phyloP scores from a whole-genome alignment of 2,113 vertebrate genomes.

The Etheostoma cragini region DNA sequence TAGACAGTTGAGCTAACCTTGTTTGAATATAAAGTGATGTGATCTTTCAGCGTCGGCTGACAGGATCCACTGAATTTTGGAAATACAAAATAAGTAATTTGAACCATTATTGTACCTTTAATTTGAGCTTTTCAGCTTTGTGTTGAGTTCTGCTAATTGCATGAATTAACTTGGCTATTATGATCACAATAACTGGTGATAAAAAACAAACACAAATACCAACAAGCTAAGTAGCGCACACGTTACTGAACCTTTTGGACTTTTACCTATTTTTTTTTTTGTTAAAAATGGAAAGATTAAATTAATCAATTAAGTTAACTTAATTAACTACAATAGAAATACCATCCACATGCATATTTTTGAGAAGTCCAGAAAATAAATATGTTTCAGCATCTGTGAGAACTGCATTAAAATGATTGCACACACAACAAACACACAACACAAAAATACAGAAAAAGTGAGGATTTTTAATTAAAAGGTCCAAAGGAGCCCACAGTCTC shows the following conservation, averaged over 20 bases:
- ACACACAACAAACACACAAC: slow-evolving; percentile 2
- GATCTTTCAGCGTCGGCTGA: not conserved
- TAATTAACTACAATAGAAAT: not conserved
- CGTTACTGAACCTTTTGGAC: not conserved
- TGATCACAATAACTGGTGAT: not conserved
- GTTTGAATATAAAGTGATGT: not conserved
- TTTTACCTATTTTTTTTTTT: not conserved
- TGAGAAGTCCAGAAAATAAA: slow-evolving; percentile 4
- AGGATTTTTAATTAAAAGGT: slow-evolving; percentile 74
- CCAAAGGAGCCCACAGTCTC: slow-evolving; percentile 70
- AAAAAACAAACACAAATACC: not conserved
- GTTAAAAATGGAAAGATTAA: not conserved
- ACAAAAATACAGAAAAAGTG: slow-evolving; percentile 26
- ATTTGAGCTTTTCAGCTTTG: not conserved
- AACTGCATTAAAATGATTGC: slow-evolving; percentile 8
- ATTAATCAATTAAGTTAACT: not conserved
- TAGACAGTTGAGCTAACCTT: not conserved
- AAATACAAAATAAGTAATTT: not conserved
- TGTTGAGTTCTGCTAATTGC: not conserved
- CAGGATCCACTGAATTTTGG: not conserved
- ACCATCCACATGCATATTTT: not conserved
- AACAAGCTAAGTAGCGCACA: not conserved
- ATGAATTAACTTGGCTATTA: not conserved
- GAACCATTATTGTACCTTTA: not conserved
- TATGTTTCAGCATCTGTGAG: not conserved